Evolutionary conservation across 2,113 vertebrate species (phyloP).

Genomic region (Callithrix jacchus): DNA sequence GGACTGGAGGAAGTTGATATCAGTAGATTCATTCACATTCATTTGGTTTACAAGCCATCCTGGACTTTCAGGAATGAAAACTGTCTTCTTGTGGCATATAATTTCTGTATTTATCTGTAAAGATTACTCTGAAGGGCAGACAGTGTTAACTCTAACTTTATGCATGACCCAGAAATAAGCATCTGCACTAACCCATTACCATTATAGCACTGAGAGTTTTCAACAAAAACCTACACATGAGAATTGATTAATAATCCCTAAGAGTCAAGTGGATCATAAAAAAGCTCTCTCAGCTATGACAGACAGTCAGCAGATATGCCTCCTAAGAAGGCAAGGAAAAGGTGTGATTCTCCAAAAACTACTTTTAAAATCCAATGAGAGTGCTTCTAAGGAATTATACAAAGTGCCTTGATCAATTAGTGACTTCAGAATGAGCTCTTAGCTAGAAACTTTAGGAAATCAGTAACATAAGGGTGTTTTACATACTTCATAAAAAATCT

Average conservation of each 20-base stretch:
- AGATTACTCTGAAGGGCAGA: not conserved
- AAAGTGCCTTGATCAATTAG: not conserved
- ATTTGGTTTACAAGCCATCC: not conserved
- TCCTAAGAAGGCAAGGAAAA: not conserved
- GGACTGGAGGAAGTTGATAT: not conserved
- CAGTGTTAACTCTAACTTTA: not conserved
- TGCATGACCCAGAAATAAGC: not conserved
- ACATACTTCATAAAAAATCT: not conserved
- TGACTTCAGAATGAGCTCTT: not conserved
- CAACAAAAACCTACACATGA: not conserved
- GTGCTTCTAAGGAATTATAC: not conserved
- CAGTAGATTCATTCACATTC: not conserved
- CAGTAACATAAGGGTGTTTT: not conserved
- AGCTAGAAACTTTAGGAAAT: not conserved
- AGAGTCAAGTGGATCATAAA: not conserved
- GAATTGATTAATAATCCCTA: not conserved
- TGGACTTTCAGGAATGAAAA: not conserved
- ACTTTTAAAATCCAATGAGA: not conserved
- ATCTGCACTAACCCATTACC: not conserved
- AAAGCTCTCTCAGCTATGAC: not conserved
- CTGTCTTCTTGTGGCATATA: not conserved
- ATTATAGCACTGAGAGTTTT: not conserved
- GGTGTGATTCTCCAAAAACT: not conserved
- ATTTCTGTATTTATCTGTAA: not conserved
- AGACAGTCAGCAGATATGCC: not conserved